Base-by-base conservation (phyloP, 2,113 vertebrate species). In the Microcebus ravelobensis region DNA sequence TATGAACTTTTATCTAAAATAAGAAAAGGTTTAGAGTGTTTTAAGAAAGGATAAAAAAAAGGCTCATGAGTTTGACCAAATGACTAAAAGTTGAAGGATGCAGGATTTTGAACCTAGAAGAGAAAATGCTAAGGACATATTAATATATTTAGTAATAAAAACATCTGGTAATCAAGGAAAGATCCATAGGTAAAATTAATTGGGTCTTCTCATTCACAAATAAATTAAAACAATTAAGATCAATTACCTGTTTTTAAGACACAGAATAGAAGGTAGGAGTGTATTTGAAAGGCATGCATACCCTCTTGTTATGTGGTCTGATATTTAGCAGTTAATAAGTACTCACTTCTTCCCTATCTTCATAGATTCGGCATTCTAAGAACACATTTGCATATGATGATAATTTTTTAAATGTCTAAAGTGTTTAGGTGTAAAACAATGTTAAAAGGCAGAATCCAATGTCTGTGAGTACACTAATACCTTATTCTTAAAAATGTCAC, bases 11-110 rank as follows among this genome's bases (percentile, higher is more conserved):
- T 45, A 29, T 48, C 31, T 80, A 34, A 90, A 76, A 48, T 36
- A 86, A 87, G 36, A 67, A 55, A 80, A 23, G 17, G 27, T 42
- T 31, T 45, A 89, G 4, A 85, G 17, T 9, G 23, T 65, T 87
- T 82, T 42, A 87, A 79, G 82, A 87, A 87, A 87, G 63, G 17
- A 50, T 8, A 83, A 39, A 82, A 82, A 97, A 97, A 70, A 86
- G 36, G 34, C 23, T 31, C 42, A 83, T 34, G 52, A 83, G 13
- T 31, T 57, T 21, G n/a, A 76, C 27, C 67, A 55, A 61, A 45
- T 65, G 74, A 94, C 55, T 27, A 57, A 29, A 93, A 76, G 36
- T 89, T 65, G 91, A 76, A 93, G 77, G 23, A 65, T 17, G 27
- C 6, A 73, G 39, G 11, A 45, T 70, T 77, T 94, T 88, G 45